Evolutionary conservation across 2,113 vertebrate genomes (phyloP).

Genomic region (Sebastes fasciatus): DNA sequence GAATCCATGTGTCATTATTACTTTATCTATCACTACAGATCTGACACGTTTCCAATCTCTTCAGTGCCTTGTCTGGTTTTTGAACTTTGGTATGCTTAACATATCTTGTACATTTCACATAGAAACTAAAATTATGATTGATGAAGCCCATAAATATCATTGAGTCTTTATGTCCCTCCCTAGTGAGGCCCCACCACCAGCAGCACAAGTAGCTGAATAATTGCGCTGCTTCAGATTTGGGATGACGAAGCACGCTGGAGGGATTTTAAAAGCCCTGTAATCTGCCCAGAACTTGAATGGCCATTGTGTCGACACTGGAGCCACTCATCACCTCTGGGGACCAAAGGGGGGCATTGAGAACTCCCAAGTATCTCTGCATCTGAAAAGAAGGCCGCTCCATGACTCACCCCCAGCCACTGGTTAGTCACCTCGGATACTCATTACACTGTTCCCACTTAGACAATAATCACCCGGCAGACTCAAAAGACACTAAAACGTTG

Average conservation of each 20-base stretch:
- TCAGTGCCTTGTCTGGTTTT: not conserved
- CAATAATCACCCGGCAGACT: constrained; percentile 45
- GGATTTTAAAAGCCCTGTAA: constrained; percentile 37
- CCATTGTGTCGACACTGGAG: constrained; percentile 53
- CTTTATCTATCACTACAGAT: not conserved
- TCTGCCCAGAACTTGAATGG: constrained; percentile 39
- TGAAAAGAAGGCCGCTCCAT: constrained; percentile 46
- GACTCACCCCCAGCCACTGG: constrained; percentile 56
- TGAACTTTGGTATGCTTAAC: not conserved
- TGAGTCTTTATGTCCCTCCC: not conserved
- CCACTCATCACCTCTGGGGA: constrained; percentile 64
- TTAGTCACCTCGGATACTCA: constrained; percentile 73
- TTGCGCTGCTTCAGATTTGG: constrained; percentile 14
- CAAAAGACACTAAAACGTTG: constrained; percentile 7
- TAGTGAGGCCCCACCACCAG: constrained; percentile 6
- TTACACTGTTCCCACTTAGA: constrained; percentile 53
- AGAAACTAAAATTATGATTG: constrained; percentile 9
- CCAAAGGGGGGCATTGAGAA: constrained; percentile 38
- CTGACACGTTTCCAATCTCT: not conserved
- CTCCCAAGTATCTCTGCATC: constrained; percentile 7
- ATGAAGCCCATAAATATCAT: not conserved
- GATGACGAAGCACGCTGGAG: constrained; percentile 23
- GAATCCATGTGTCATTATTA: constrained; percentile 4
- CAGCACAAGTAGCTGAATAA: constrained; percentile 29
- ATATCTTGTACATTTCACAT: not conserved